A percentile compares a stretch with the other conserved stretches of the same genome.
Conservation (phyloP, 92 coral and sea anemone genomes). For the Epizoanthus stellaris region DNA sequence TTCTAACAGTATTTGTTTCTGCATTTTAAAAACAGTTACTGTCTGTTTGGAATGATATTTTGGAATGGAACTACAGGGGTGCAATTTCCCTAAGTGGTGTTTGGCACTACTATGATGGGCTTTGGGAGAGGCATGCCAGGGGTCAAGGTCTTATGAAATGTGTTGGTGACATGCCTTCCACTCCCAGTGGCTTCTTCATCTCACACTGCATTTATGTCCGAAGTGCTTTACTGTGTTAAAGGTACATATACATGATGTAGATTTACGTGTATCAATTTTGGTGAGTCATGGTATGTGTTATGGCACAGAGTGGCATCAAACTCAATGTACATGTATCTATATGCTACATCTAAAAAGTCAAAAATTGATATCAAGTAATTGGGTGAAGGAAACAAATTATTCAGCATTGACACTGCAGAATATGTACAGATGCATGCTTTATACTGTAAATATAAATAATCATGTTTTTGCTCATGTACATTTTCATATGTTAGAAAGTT, state of each 20-base stretch:
- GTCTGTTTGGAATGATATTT: constrained; percentile 27
- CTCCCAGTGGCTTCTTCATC: too few species aligned
- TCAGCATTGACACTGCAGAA: neutral
- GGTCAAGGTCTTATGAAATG: neutral
- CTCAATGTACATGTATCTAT: neutral
- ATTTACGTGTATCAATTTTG: constrained; percentile 8
- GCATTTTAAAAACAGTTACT: constrained; percentile 36
- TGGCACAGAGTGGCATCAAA: neutral
- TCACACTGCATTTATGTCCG: too few species aligned
- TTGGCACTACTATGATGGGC: constrained; percentile 28
- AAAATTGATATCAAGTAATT: constrained; percentile 1
- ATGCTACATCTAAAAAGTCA: neutral
- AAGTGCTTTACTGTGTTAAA: too few species aligned
- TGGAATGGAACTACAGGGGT: constrained; percentile 28
- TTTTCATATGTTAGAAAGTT: neutral
- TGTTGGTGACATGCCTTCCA: too few species aligned
- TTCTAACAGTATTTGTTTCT: neutral
- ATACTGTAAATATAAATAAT: neutral
- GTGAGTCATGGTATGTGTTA: constrained; percentile 5
- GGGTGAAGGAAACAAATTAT: constrained; percentile 8
- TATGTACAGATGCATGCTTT: neutral
- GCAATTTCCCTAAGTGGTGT: neutral
- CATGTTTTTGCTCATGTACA: constrained; percentile 2
- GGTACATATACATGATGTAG: too few species aligned
- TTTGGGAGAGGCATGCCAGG: neutral